Percentiles rank a stretch among this genome's conserved stretches.
phyloP scores from a whole-genome alignment of 2,113 vertebrate species.

The Nothocercus julius region DNA sequence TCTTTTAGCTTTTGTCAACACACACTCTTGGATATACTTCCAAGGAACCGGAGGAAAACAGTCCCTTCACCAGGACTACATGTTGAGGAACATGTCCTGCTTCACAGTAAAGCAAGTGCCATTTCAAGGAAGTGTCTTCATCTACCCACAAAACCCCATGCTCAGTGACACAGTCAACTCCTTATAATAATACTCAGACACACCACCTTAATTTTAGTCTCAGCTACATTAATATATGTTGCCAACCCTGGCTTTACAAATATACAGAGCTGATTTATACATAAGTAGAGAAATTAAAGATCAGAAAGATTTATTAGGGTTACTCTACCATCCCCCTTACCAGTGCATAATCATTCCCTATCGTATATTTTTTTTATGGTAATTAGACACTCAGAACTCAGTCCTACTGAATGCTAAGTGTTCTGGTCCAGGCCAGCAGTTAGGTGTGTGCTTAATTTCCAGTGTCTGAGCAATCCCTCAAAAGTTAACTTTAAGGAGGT shows the following conservation, averaged over 20 bases:
- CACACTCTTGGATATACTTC: background rate
- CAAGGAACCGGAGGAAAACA: background rate
- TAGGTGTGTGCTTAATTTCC: background rate
- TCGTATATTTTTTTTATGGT: constrained; percentile 66
- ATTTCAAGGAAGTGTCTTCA: background rate
- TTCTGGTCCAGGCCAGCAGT: constrained; percentile 6
- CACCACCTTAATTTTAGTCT: constrained; percentile 38
- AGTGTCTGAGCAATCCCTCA: background rate
- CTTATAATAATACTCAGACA: constrained; percentile 46
- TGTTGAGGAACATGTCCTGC: background rate
- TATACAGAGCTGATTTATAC: constrained; percentile 68
- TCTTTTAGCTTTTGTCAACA: background rate
- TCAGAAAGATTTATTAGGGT: constrained; percentile 73
- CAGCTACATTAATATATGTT: constrained; percentile 61
- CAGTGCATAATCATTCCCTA: constrained; percentile 60
- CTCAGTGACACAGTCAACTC: background rate
- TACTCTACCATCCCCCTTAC: constrained; percentile 45
- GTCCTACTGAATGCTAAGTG: constrained; percentile 58
- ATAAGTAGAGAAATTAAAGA: constrained; percentile 67
- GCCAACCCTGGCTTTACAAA: constrained; percentile 42
- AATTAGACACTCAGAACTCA: constrained; percentile 59
- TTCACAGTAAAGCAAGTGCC: background rate
- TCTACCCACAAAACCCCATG: background rate
- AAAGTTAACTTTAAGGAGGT: background rate
- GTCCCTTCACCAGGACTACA: background rate